Base-by-base conservation (phyloP, 2,888 invertebrate genomes). In the Lithophane socia region DNA sequence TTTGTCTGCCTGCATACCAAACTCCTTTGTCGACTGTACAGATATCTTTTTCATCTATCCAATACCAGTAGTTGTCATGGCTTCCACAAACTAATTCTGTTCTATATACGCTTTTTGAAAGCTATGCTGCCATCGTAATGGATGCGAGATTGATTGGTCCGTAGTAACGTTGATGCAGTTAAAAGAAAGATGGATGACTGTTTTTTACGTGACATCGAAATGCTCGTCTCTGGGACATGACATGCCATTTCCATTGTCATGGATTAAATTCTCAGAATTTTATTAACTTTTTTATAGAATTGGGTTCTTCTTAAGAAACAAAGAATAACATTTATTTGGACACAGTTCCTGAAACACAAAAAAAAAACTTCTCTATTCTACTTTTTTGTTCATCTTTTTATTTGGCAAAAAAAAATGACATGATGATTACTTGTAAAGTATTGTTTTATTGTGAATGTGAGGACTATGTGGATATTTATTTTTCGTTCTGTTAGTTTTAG, bases 21-120 rank as follows among this genome's bases (percentile, higher is more conserved):
- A 8, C 12, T 37, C 24, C n/a, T 66, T 65, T 12, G 9, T 49
- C 10, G 52, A 52, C 42, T 18, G 76, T 76, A 76, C 79, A 29
- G 7, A 58, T 42, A 42, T 67, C 9, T 9, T 42, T 29, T 67
- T 7, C 24, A 42, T 29, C 24, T n/a, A 29, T n/a, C 58, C n/a
- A 52, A 52, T 44, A 29, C 37, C 16, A 58, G 24, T 66, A 42
- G 13, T 54, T 77, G 18, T 13, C n/a, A 69, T 52, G 29, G 52
- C 21, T 52, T n/a, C 29, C 79, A 79, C 29, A 7, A 79, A 76
- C 13, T 12, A 44, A 44, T 70, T 60, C 49, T 29, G 49, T 29
- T 44, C n/a, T 37, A 8, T 60, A 24, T 37, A 52, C 10, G 52
- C 1, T 13, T 52, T 68, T 44, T 69, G n/a, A 79, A 79, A 79